Base-by-base conservation (phyloP, 2,888 invertebrate genomes). In the Papilio gigon region DNA sequence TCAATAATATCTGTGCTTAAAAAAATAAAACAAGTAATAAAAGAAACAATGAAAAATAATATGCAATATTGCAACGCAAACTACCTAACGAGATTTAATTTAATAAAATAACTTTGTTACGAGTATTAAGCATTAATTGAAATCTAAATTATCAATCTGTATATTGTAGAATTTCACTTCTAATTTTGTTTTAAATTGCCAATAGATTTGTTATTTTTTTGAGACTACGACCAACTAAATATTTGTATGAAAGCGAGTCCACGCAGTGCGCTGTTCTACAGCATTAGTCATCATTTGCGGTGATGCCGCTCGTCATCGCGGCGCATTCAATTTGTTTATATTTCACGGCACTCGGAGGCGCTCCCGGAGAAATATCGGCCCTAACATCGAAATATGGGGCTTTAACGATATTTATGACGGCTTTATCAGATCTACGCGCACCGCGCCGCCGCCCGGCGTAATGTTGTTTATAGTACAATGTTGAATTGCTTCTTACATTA, bases 241-340 rank as follows among this genome's bases (percentile, higher is more conserved):
- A 30, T 20, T 63, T 53, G 4, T 33, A 33, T 20, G 67, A 58
- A 37, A 68, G 58, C 68, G 62, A 60, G 53, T 62, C 67, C 30
- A 12, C 14, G 47, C 25, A 25, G 37, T 11, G 44, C 40, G 30
- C 60, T 59, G 30, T 74, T 72, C 73, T 76, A 73, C 77, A 73
- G 77, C 89, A 90, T 92, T 87, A 89, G 79, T 92, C 88, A 90
- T 90, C 86, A 90, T 92, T 91, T 90, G 87, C 84, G 78, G 72
- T 79, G 85, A 83, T 79, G 81, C 80, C 77, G 81, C 87, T 88
- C 90, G 80, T 90, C 90, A 89, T 86, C 80, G 80, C 81, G 81
- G 82, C 79, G 82, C 84, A 88, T 92, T 89, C 91, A 90, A 90
- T 91, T 91, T 91, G 91, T 91, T 90, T 90, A 90, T 89, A 91